Base-by-base conservation (phyloP, 1,140 invertebrate genomes). In the Cydia fagiglandana region DNA sequence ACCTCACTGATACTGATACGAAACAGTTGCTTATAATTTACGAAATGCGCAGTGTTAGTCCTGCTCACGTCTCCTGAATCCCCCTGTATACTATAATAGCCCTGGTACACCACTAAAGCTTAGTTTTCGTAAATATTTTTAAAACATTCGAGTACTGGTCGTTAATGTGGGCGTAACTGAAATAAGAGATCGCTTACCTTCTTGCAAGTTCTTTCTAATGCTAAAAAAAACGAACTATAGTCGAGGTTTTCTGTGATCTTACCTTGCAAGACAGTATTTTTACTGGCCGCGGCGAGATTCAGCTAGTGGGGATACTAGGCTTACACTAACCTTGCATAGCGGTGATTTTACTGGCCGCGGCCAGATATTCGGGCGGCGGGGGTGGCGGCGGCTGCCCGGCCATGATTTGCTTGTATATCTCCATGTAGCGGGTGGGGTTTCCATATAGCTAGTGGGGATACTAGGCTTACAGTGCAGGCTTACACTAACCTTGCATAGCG, bases 401-500 rank as follows among this genome's bases (percentile, higher is more conserved):
- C 86, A 88, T 86, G 86, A 96, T 24, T n/a, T 61, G 56, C n/a
- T 24, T 24, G 56, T 24, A 20, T 61, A 61, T 10, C 56, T 61
- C 56, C 17, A 10, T 61, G 20, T 61, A 61, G 17, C 17, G 7
- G 28, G 28, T 28, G 28, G 28, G 28, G 28, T 30, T 0, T 30
- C 30, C 30, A 30, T 30, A 0, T 30, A 30, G 30, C 30, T 30
- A 20, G 56, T 61, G n/a, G 6, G 7, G 50, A 17, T 53, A 12
- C 50, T 53, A 7, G 2, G 6, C 3, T 13, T 50, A 3, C 28
- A 28, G 4, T n/a, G n/a, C n/a, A n/a, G n/a, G n/a, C n/a, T 34
- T 12, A 9, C 61, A 70, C 66, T 17, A 9, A 70, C 66, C 66
- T 10, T 41, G 30, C n/a, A 70, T 10, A 15, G 66, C 66, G 5